Evolutionary conservation across 2,797 vertebrate genomes (phyloP), one percentile per base, ranked within the genome.

Genomic region (Premnoplex brunnescens): DNA sequence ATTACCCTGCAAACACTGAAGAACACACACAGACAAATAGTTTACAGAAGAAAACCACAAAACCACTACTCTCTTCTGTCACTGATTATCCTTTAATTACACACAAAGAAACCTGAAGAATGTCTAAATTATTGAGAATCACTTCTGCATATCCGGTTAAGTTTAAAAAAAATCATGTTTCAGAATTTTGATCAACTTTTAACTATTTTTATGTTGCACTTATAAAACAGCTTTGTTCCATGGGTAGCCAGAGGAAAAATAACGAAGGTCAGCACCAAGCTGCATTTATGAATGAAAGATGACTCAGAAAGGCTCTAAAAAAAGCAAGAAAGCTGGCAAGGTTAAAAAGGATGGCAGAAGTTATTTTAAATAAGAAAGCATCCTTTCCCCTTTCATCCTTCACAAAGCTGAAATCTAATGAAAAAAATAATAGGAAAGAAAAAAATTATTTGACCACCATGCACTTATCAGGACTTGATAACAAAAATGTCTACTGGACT

Each of bases 201-300:
- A 75, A 60, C 39, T 87, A 66, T 76, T 91, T 78, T 89, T 27
- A 85, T 36, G 36, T 17, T 78, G 48, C 43, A n/a, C 21, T 94
- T 79, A 74, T 6, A 55, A 81, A 92, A 63, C 6, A 6, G 62
- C 28, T 96, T 81, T 86, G 12, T 85, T 88, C 54, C 43, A 63
- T 0, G 6, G 24, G 24, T 19, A 86, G 79, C 14, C 43, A 81
- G 34, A 93, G 34, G 28, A 87, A 93, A 89, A 94, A 89, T 58
- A 94, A 89, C 48, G 52, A 89, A 91, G 67, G 60, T 85, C 91
- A 91, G 60, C 91, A 67, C 48, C 71, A 92, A 89, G 23, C 52
- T 69, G 32, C 51, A 73, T 82, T 91, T 91, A 76, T 82, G 81
- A 92, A 96, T 71, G 81, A 88, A 89, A 79, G 51, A 72, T 71